Percentiles rank a stretch among this genome's conserved stretches.
phyloP scores from a whole-genome alignment of 1,140 invertebrate genomes.

The Aphelinus atriplicis region DNA sequence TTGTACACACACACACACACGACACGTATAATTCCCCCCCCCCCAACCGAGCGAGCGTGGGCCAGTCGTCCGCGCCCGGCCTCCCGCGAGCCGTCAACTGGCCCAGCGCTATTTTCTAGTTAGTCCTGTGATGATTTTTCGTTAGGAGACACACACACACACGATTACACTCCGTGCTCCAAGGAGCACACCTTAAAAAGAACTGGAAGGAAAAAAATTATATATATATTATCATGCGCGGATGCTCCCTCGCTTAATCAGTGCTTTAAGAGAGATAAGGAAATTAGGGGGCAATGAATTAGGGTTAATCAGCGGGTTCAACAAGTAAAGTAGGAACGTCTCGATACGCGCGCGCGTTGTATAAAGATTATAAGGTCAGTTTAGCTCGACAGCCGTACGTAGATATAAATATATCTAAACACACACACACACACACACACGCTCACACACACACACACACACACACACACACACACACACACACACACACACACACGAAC shows the following conservation, averaged over 20 bases:
- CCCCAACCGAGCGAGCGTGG: neutral
- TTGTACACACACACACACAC: neutral
- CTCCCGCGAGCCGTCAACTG: no score
- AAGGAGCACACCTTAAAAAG: conserved; percentile 61
- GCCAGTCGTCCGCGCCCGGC: no score
- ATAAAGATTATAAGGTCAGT: conserved; percentile 39
- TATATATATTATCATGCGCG: conserved; percentile 2
- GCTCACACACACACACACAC: no score
- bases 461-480: neutral
- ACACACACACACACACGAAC: neutral
- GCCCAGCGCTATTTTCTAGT: conserved; percentile 59
- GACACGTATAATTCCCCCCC: neutral
- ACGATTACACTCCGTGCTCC: conserved; percentile 53
- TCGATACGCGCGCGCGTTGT: conserved; percentile 33
- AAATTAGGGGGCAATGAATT: conserved; percentile 16
- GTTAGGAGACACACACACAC: conserved; percentile 50
- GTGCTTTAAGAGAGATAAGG: conserved; percentile 63
- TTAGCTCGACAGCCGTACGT: conserved; percentile 27
- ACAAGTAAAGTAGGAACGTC: neutral
- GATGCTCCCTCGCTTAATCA: conserved; percentile 65
- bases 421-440: neutral
- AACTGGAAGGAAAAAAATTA: conserved; percentile 7
- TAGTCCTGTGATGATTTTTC: conserved; percentile 66
- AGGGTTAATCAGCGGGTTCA: neutral
- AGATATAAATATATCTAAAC: conserved; percentile 9